Evolutionary conservation across 2,888 invertebrate species (phyloP).

Genomic region (Drosophila meridiana): DNA sequence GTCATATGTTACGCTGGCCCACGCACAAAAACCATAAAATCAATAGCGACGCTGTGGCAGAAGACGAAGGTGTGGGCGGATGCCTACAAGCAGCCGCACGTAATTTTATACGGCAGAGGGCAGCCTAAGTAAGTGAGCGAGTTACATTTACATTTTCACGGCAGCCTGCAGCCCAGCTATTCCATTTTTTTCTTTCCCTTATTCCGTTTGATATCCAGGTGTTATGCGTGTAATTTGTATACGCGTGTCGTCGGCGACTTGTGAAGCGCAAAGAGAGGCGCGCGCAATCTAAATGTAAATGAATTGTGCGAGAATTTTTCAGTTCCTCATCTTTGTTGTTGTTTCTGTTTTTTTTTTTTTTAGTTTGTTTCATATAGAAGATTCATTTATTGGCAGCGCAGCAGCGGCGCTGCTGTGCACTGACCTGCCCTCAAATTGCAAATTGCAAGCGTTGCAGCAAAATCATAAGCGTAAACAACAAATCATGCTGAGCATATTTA

Average conservation of each 20-base stretch:
- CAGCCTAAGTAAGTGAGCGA: constrained; percentile 35
- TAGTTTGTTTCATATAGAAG: not conserved
- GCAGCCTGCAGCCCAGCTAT: constrained; percentile 16
- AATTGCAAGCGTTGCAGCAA: constrained; percentile 53
- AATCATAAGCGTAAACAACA: constrained; percentile 62
- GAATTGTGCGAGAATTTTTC: constrained; percentile 20
- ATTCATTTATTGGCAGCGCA: constrained; percentile 19
- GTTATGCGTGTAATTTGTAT: not conserved
- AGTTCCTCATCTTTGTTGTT: not conserved
- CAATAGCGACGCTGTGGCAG: not conserved
- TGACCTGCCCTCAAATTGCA: constrained; percentile 61
- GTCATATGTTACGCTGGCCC: constrained; percentile 7
- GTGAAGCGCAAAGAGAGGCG: constrained; percentile 12
- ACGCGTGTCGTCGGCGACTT: constrained; percentile 58
- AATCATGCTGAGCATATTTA: constrained; percentile 23
- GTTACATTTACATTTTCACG: constrained; percentile 59
- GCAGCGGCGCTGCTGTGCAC: constrained; percentile 24
- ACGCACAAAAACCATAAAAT: constrained; percentile 6
- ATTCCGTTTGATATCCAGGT: constrained; percentile 12
- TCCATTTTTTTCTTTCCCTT: not conserved
- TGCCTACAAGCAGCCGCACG: constrained; percentile 5
- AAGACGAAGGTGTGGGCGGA: not conserved
- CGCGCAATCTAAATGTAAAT: constrained; percentile 46
- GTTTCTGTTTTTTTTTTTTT: not conserved
- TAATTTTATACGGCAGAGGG: constrained; percentile 56